Conservation (phyloP, 2,888 invertebrate species). For the Bimastos eiseni region DNA sequence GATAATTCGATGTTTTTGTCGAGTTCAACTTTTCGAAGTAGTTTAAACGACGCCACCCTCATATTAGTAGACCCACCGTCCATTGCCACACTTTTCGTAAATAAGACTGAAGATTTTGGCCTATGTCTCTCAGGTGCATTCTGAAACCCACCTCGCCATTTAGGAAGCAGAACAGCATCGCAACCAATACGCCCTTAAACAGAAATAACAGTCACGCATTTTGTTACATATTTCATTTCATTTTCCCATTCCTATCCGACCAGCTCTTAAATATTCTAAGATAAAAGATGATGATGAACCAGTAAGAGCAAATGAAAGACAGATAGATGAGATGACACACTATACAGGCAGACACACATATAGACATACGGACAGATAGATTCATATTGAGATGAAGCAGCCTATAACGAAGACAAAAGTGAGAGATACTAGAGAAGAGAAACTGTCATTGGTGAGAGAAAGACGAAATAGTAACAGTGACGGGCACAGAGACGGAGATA, state of each 20-base stretch:
- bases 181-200: conserved; percentile 25
- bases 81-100: not conserved
- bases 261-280: not conserved
- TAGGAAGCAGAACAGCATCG: conserved; percentile 25
- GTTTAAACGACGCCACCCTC: not conserved
- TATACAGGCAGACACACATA: not conserved
- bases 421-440: not conserved
- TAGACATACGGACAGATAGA: no score
- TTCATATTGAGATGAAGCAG: no score
- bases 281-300: not conserved
- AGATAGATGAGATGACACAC: not conserved
- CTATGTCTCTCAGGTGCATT: not conserved
- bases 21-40: not conserved
- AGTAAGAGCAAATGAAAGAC: not conserved
- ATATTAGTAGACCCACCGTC: not conserved
- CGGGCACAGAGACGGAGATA: not conserved
- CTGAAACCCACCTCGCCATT: conserved; percentile 18
- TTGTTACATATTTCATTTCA: not conserved
- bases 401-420: no score
- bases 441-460: not conserved
- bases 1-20: no score
- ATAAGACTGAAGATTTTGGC: not conserved
- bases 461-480: not conserved
- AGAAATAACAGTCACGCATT: not conserved
- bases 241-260: not conserved